Base-by-base conservation (phyloP, 2,113 vertebrate genomes). In the Atherinomorus stipes region DNA sequence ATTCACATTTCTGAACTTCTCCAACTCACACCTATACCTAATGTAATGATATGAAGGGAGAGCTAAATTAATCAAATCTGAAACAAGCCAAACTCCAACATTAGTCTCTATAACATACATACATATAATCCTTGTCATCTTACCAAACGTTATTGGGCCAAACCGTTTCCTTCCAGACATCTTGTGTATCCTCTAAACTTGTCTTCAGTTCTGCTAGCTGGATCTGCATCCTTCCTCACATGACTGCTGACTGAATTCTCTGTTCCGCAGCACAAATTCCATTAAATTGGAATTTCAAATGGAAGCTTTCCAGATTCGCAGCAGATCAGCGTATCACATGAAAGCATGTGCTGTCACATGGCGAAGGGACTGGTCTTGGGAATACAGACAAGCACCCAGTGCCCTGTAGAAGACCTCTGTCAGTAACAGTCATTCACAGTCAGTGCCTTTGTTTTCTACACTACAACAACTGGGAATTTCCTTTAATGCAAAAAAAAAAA, bases 311-410 rank as follows among this genome's bases (percentile, higher is more conserved):
- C 90, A 90, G 91, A 92, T 92, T 91, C 54, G 78, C 85, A 88
- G 85, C 85, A 90, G 90, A 90, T 92, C 90, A 87, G 89, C 83
- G 78, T 84, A 93, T 94, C 93, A 94, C 93, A 94, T 95, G 93
- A 93, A 93, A 93, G 93, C 94, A 94, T 94, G 93, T 94, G 94
- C 93, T 94, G 93, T 93, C 92, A 93, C 93, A 91, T 94, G 93
- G 76, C n/a, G 51, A 76, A 71, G 67, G 67, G 87, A 84, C 80
- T 76, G 86, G 77, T 76, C 83, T 81, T 49, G 57, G 78, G 79
- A 72, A 73, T 66, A 82, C 69, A 58, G 84, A 82, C 71, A 16
- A 81, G 76, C 76, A 69, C 60, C 54, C 60, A 4, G 26, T 87
- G 75, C 72, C 76, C 80, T 31, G 42, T n/a, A 26, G 19, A 63